phyloP scores from a whole-genome alignment of 92 coral and sea anemone genomes.

The Porites evermanni region DNA sequence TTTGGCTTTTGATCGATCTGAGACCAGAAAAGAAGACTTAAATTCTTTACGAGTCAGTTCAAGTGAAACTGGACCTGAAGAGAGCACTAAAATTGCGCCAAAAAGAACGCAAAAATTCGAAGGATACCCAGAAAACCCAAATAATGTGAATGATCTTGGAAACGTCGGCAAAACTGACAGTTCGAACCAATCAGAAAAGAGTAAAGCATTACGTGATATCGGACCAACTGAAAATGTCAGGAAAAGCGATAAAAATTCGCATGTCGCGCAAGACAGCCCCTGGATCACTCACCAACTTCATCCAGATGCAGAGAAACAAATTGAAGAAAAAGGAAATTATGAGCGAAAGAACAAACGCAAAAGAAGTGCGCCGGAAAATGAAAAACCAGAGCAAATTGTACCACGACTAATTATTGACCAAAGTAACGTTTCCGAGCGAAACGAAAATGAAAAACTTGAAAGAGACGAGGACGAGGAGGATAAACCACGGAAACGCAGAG shows the following conservation, averaged over 20 bases:
- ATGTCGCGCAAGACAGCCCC: slow-evolving; percentile 13
- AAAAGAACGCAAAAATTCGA: background rate
- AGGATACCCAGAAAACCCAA: background rate
- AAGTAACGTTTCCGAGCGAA: background rate
- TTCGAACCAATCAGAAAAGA: slow-evolving; percentile 17
- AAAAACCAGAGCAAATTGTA: background rate
- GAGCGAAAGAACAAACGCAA: slow-evolving; percentile 20
- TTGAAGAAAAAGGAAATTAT: background rate
- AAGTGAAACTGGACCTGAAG: background rate
- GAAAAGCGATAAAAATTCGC: slow-evolving; percentile 12
- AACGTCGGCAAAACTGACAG: slow-evolving; percentile 14
- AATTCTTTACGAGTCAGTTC: background rate
- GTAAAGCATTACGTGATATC: background rate
- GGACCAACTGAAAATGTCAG: slow-evolving; percentile 16
- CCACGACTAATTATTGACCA: slow-evolving; percentile 17
- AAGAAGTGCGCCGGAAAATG: slow-evolving; percentile 1
- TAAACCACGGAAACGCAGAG: slow-evolving; percentile 2
- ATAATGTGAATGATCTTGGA: background rate
- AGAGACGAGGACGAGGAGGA: background rate
- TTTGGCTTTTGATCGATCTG: background rate
- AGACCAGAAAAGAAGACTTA: background rate
- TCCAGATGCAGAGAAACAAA: background rate
- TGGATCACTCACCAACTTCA: slow-evolving; percentile 34
- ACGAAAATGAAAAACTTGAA: background rate
- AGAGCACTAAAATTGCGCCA: background rate